phyloP scores from a whole-genome alignment of 2,797 vertebrate genomes.

The Moxostoma hubbsi region DNA sequence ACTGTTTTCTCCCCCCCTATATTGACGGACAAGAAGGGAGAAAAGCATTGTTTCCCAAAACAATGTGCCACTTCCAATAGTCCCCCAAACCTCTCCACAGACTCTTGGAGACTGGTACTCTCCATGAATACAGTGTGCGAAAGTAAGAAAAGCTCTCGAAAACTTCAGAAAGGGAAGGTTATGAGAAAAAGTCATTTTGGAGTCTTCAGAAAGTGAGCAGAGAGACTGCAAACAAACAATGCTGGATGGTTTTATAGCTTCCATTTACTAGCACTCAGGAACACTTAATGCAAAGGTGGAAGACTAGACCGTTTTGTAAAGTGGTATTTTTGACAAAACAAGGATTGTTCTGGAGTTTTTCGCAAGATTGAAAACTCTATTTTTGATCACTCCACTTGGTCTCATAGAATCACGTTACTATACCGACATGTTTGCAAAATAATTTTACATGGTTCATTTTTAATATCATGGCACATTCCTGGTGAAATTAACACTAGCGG shows the following conservation, averaged over 20 bases:
- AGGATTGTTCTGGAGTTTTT: not conserved
- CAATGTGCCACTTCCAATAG: constrained; percentile 86
- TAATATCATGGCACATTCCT: no score
- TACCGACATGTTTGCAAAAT: no score
- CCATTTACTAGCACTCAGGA: not conserved
- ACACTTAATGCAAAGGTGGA: not conserved
- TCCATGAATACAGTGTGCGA: constrained; percentile 50
- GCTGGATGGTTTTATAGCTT: not conserved
- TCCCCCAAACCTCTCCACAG: constrained; percentile 61
- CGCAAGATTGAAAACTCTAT: not conserved
- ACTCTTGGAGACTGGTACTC: constrained; percentile 67
- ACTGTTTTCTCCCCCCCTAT: constrained; percentile 40
- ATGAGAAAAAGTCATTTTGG: not conserved
- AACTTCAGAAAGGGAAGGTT: constrained; percentile 50
- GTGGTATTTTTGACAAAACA: not conserved
- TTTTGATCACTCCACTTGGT: no score
- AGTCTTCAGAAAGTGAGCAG: constrained; percentile 6
- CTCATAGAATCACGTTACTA: no score
- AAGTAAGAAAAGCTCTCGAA: constrained; percentile 60
- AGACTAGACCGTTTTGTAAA: not conserved
- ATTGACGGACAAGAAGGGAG: constrained; percentile 75
- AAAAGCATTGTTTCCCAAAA: constrained; percentile 93
- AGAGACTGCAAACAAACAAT: not conserved
- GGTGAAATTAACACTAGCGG: no score
- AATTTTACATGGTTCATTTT: no score